Base-by-base conservation (phyloP, 2,888 invertebrate genomes). In the Arge pagana region DNA sequence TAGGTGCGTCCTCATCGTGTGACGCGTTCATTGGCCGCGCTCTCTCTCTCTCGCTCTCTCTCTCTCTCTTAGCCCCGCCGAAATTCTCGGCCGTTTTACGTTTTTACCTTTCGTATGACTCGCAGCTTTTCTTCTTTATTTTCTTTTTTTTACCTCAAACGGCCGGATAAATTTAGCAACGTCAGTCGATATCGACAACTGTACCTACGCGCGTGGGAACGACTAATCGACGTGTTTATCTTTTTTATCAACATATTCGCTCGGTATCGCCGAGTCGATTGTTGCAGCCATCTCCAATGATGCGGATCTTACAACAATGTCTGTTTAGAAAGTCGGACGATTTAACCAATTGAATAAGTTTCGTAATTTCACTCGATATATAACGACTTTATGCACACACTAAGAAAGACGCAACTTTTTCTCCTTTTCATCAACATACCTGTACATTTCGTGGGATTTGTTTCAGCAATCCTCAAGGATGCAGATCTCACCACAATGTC, bases 401-500 rank as follows among this genome's bases (percentile, higher is more conserved):
- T 30, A 35, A 49, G 21, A 43, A 28, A 49, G 24, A 26, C 39
- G 6, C 21, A 10, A 41, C 30, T 7, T 7, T 45, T 18, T 48
- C 4, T 26, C 13, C 23, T 40, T 50, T 37, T 42, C 23, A 16
- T 40, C 50, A 35, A 36, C 21, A 55, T 58, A 55, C 59, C 59
- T 59, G n/a, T n/a, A n/a, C n/a, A n/a, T n/a, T n/a, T n/a, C n/a
- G n/a, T n/a, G n/a, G n/a, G n/a, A n/a, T 56, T 60, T 68, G 31
- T 64, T 78, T 3, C 77, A 93, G 93, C 85, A 50, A 92, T 96
- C 70, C 82, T 96, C 19, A 88, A 93, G 78, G 88, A 87, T 76
- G 93, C 93, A 6, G 91, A 96, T 73, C 82, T 96, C 16, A 84
- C 87, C 6, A 85, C 86, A 48, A 88, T 90, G 60, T 91, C 96